phyloP scores from a whole-genome alignment of 2,113 vertebrate species.

The Fulica atra region DNA sequence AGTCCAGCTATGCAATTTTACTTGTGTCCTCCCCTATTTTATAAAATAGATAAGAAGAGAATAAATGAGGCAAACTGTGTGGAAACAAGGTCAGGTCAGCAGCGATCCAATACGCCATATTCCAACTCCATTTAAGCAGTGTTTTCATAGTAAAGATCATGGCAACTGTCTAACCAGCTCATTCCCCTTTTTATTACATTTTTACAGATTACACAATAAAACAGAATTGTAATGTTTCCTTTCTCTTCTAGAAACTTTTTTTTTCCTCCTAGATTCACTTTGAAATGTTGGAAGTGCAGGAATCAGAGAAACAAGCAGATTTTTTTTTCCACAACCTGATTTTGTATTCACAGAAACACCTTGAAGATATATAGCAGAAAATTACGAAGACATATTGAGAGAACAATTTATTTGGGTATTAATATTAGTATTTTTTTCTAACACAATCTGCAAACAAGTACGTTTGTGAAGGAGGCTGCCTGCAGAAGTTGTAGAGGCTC shows the following conservation, averaged over 20 bases:
- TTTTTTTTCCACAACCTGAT: background rate
- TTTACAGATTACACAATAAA: background rate
- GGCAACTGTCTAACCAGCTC: background rate
- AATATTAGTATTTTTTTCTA: background rate
- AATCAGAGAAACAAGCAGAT: background rate
- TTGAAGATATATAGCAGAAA: background rate
- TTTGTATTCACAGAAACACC: background rate
- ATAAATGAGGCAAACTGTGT: background rate
- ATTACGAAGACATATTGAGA: background rate
- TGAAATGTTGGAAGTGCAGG: background rate
- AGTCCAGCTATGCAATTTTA: background rate
- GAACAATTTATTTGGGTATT: background rate
- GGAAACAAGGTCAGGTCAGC: background rate
- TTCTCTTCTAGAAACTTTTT: background rate
- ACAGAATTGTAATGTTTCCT: background rate
- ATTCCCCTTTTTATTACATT: background rate
- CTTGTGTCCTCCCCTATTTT: background rate
- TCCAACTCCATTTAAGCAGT: background rate
- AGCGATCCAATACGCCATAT: background rate
- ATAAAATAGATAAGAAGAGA: background rate
- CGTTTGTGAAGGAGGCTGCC: background rate
- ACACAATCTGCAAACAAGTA: background rate
- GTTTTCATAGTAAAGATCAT: background rate
- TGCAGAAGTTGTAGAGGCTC: background rate
- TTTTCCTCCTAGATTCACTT: background rate